Evolutionary conservation across 2,888 invertebrate genomes (phyloP).

Genomic region (Zonitis immaculata): DNA sequence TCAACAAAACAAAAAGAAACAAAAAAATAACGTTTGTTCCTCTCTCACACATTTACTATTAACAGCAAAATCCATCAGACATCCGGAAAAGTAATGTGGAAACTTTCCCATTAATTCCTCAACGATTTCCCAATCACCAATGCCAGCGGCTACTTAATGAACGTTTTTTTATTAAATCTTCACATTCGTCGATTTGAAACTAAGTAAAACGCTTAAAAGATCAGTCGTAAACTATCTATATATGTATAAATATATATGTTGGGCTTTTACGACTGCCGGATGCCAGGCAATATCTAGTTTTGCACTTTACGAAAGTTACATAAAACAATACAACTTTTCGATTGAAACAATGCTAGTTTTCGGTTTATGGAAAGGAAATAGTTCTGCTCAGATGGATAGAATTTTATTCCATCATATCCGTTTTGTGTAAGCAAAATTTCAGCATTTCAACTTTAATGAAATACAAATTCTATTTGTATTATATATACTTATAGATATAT

Average conservation of each 20-base stretch:
- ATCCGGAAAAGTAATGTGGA: background rate
- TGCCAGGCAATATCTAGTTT: background rate
- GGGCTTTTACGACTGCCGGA: background rate
- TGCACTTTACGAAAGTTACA: background rate
- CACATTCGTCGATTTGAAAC: too few species aligned
- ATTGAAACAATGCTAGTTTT: background rate
- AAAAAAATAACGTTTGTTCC: too few species aligned
- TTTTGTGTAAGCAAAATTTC: background rate
- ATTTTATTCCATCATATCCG: background rate
- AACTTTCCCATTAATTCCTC: background rate
- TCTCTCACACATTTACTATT: background rate
- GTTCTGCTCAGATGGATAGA: background rate
- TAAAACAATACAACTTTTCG: background rate
- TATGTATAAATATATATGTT: too few species aligned
- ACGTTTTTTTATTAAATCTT: background rate
- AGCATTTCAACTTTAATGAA: background rate
- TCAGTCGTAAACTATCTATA: background rate
- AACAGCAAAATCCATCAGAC: background rate
- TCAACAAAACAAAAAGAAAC: background rate
- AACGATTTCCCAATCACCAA: background rate
- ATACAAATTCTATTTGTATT: background rate
- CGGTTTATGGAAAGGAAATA: background rate
- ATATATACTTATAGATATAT: background rate
- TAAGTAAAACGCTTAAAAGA: background rate
- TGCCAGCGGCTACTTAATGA: background rate